Evolutionary conservation across 2,888 invertebrate species (phyloP).

Genomic region (Phragmatobia fuliginosa): DNA sequence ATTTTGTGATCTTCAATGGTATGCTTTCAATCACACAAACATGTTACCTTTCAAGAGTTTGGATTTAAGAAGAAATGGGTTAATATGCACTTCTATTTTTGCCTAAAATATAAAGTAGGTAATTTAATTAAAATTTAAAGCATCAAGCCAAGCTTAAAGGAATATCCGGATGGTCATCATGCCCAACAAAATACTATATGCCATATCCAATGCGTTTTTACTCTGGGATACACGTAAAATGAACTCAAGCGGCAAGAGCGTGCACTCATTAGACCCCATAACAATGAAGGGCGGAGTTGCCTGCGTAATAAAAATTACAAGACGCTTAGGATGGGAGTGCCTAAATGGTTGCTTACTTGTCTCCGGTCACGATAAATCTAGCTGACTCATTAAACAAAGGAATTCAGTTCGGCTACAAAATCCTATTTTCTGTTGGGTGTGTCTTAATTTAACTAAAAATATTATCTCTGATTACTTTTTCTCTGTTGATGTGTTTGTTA

Average conservation of each 20-base stretch:
- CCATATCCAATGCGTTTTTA: slow-evolving; percentile 50
- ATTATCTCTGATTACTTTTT: background rate
- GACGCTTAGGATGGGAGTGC: slow-evolving; percentile 81
- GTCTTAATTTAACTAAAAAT: background rate
- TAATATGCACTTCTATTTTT: background rate
- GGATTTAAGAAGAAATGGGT: background rate
- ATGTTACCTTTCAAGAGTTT: background rate
- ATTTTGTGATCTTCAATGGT: background rate
- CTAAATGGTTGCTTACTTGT: slow-evolving; percentile 73
- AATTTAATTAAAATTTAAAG: too few relatives aligned
- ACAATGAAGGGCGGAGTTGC: slow-evolving; percentile 83
- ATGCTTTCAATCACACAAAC: background rate
- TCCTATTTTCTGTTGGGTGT: slow-evolving; percentile 13
- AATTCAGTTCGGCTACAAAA: slow-evolving; percentile 28
- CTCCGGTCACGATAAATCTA: slow-evolving; percentile 64
- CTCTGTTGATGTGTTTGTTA: background rate
- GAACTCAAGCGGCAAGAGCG: slow-evolving; percentile 61
- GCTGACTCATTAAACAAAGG: slow-evolving; percentile 42
- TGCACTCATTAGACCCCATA: slow-evolving; percentile 75
- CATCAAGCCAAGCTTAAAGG: slow-evolving; percentile 9
- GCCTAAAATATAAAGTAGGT: slow-evolving; percentile 1
- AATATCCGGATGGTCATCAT: slow-evolving; percentile 19
- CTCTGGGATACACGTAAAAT: slow-evolving; percentile 52
- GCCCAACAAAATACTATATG: slow-evolving; percentile 36
- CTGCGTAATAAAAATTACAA: slow-evolving; percentile 80